Evolutionary conservation across 1,140 invertebrate species (phyloP), one percentile per base, ranked within the genome.

Genomic region (Caenorhabditis remanei): DNA sequence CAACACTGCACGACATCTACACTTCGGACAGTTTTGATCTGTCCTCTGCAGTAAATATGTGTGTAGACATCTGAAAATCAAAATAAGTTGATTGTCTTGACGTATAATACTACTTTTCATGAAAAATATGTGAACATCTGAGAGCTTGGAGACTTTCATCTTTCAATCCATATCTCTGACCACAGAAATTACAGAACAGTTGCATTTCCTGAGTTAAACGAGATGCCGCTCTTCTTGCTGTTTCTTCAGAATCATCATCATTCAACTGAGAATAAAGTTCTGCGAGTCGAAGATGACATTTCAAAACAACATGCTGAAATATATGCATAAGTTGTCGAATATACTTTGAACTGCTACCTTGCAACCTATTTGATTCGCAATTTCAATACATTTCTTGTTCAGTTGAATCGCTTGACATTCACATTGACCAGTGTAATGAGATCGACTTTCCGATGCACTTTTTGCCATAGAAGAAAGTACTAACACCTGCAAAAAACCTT

Each of bases 141-240:
- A 92, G 86, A 11, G 91, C 91, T 86, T 90, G 90, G 24, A 92
- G 83, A 16, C 90, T 92, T 67, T 92, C 91, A 43, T 92, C 90
- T 41, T 88, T 88, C 16, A 88, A 67, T n/a, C 90, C 91, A 43
- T 90, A 92, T 55, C 91, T 46, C 85, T 92, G 91, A 32, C 91
- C 91, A 86, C 91, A 92, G 67, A 92, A 93, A 67, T 92, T 93
- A 85, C 91, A 92, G 75, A 92, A 92, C 32, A 92, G 84, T 83
- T 92, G 90, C 92, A 92, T 93, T 89, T 92, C 90, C 85, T 93
- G 91, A 50, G 91, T 90, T 24, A 92, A 85, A 43, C 75, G 61
- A 75, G 55, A 58, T 58, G 87, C 86, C 16, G 87, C 87, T 84
- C 87, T 90, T 21, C 84, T 58, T 46, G 91, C 91, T 24, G 67